Percentiles rank a stretch among this genome's conserved stretches.
phyloP scores from a whole-genome alignment of 2,797 vertebrate genomes.

The Remorina albescens region DNA sequence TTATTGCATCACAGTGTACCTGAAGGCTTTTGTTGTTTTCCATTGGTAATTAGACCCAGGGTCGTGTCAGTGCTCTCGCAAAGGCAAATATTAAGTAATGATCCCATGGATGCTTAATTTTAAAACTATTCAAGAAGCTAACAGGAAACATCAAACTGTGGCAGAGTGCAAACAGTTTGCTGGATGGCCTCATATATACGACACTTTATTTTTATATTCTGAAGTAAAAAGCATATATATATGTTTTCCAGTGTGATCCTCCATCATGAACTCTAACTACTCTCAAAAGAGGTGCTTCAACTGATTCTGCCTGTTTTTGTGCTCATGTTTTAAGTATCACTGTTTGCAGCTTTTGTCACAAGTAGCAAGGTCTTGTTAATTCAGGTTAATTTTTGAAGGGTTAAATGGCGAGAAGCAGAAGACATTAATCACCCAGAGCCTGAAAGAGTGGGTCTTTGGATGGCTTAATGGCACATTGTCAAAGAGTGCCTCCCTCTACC shows the following conservation, averaged over 20 bases:
- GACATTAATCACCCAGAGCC: conserved; percentile 68
- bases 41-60: conserved; percentile 21
- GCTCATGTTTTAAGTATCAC: conserved; percentile 2
- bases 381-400: conserved; percentile 64
- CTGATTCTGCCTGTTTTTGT: conserved; percentile 12
- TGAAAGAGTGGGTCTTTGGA: conserved; percentile 60
- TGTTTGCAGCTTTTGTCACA: conserved; percentile 37
- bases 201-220: no score
- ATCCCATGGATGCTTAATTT: neutral
- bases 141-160: no score
- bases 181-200: no score
- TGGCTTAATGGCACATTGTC: conserved; percentile 69
- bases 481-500: conserved; percentile 59
- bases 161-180: no score
- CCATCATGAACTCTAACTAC: neutral
- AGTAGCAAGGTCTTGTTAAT: conserved; percentile 61
- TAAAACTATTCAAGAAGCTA: neutral
- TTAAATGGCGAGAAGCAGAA: conserved; percentile 63
- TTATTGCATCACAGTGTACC: conserved; percentile 24
- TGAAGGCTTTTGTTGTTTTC: conserved; percentile 11
- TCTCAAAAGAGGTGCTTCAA: conserved; percentile 15
- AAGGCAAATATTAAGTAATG: conserved; percentile 9
- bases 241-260: neutral
- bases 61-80: conserved; percentile 13
- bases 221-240: no score